Base-by-base conservation (phyloP, 2,113 vertebrate species). In the Toxostoma redivivum region DNA sequence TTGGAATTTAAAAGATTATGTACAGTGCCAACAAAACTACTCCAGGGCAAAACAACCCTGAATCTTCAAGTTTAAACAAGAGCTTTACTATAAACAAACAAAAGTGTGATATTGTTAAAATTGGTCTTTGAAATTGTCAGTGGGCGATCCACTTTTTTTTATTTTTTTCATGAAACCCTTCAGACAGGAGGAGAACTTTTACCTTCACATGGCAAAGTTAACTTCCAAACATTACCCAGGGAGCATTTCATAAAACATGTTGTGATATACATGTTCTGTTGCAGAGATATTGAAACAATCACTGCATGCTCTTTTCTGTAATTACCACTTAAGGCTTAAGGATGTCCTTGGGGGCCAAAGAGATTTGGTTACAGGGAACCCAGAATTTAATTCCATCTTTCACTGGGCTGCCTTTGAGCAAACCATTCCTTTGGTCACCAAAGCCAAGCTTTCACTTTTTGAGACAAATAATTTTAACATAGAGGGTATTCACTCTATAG, bases 21-120 rank as follows among this genome's bases (percentile, higher is more conserved):
- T 94, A 44, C 24, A 5, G 69, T 92, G 88, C 93, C 95, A 95
- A 89, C 90, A 90, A 95, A 92, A 96, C 42, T 95, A 95, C 96
- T 96, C 76, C 87, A 78, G 94, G 94, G 94, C 92, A 97, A 96
- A 97, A 96, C 84, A 92, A 78, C 47, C 7, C 53, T 33, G 81
- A 92, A 88, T 81, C 70, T 82, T 97, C 97, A 97, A 95, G 93
- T 92, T 97, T 88, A 97, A 95, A 84, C 97, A 97, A 91, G 94
- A 93, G 72, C 18, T 25, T 88, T 88, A 93, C 92, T 90, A 89
- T 94, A 96, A 97, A 96, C 95, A 96, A 97, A 97, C 95, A 96
- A 62, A 95, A 81, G 57, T 21, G 67, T 86, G 76, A 95, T 94
- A 93, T 92, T 95, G 82, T 95, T 95, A 84, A 93, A 95, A 94